Percentiles rank a stretch among this genome's conserved stretches.
Evolutionary conservation across 2,113 vertebrate genomes (phyloP).

Genomic region (Spilogale gracilis): DNA sequence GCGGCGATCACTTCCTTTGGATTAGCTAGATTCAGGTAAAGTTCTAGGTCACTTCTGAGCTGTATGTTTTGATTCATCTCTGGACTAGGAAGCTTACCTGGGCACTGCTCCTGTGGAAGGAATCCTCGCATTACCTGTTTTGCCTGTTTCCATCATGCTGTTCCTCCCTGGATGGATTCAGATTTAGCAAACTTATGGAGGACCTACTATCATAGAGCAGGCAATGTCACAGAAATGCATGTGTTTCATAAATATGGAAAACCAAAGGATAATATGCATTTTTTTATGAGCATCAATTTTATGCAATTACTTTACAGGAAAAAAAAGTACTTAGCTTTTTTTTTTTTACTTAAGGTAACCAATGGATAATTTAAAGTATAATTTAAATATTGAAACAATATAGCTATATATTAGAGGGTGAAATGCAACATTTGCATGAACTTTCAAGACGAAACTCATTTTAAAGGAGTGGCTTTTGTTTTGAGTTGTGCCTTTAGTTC

Average conservation of each 20-base stretch:
- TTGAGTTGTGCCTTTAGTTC: not conserved
- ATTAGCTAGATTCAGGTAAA: conserved; percentile 22
- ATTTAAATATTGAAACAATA: not conserved
- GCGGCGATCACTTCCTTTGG: conserved; percentile 7
- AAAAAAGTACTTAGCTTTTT: not conserved
- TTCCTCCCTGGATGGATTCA: not conserved
- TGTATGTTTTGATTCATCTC: not conserved
- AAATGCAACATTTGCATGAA: conserved; percentile 13
- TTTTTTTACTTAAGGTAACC: not conserved
- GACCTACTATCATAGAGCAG: not conserved
- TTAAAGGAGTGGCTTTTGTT: conserved; percentile 39
- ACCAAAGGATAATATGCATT: not conserved
- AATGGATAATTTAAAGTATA: not conserved
- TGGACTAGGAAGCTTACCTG: not conserved
- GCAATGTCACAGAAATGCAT: not conserved
- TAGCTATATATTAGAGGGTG: not conserved
- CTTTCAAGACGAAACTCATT: conserved; percentile 7
- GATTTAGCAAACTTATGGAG: not conserved
- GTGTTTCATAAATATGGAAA: not conserved
- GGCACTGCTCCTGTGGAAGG: not conserved
- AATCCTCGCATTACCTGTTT: not conserved
- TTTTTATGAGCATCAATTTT: not conserved
- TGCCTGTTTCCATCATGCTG: not conserved
- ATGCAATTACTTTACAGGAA: not conserved
- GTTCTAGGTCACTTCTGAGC: not conserved